These are phyloP conservation scores for Camponotus pennsylvanicus DNA, from an alignment of 1,140 invertebrate genomes.

Conservation along the genomic window DNA sequence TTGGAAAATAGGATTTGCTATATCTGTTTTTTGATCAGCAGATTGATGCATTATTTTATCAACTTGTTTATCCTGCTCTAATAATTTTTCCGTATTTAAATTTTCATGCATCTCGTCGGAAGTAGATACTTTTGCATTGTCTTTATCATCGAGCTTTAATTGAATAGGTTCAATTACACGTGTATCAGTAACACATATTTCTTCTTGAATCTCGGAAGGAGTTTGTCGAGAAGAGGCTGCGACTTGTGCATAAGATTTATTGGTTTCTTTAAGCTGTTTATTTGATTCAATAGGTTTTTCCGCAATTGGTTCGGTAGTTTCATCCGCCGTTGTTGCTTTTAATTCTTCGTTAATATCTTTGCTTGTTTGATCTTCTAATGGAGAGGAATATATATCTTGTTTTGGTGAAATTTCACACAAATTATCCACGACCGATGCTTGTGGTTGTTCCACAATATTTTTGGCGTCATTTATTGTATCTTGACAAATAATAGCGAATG, in stretches of 20 bases:
- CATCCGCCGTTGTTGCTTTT: neutral
- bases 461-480: slow-evolving; percentile 5
- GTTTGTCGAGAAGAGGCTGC: slow-evolving; percentile 83
- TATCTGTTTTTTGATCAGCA: neutral
- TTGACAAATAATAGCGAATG: neutral
- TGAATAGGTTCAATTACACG: slow-evolving; percentile 58
- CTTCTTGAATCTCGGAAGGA: slow-evolving; percentile 65
- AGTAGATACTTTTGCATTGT: neutral
- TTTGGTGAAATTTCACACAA: slow-evolving; percentile 23
- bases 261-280: slow-evolving; percentile 76
- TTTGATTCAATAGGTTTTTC: slow-evolving; percentile 34
- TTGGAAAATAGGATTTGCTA: neutral
- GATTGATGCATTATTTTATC: neutral
- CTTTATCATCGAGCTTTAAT: slow-evolving; percentile 15
- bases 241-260: slow-evolving; percentile 88
- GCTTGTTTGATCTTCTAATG: neutral
- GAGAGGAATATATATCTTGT: slow-evolving; percentile 17
- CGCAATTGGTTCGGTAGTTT: neutral
- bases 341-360: neutral
- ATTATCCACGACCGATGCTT: slow-evolving; percentile 19
- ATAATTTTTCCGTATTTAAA: neutral
- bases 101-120: neutral
- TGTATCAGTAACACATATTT: neutral
- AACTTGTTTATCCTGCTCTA: neutral
- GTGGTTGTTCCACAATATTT: neutral